Base-by-base conservation (phyloP, 2,888 invertebrate genomes). In the Neria commutata region DNA sequence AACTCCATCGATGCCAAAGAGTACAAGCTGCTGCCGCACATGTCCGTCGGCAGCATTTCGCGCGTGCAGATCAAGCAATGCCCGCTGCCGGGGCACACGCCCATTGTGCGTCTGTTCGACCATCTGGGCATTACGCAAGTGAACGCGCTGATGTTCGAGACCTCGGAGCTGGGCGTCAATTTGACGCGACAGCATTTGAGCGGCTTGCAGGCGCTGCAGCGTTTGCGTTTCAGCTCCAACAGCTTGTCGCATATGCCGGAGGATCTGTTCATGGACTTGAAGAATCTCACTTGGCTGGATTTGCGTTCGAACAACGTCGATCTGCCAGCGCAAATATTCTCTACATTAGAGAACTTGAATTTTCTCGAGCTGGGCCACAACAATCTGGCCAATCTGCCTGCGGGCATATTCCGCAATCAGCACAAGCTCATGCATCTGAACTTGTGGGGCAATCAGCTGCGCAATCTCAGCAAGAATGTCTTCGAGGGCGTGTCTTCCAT, bases 371-470 rank as follows among this genome's bases (percentile, higher is more conserved):
- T 91, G 68, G 88, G 87, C 49, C 84, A 85, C 70, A 91, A 91
- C 75, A 84, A 87, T 58, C 81, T 92, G 70, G 83, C 84, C 47
- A 81, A 84, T 68, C 82, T 91, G 70, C 85, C 87, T 33, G 82
- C 84, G 1, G 86, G 85, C 58, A 80, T 88, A 55, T 91, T 91
- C 75, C 83, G 84, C 33, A 86, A 87, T 75, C 83, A 88, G 67
- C 83, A 82, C 54, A 84, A 85, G 66, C 77, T 91, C 59, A 80
- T 82, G 55, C 83, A 86, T 49, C 80, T 92, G 53, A 88, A 89
- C 68, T 76, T 92, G 29, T 89, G 89, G 87, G 85, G 86, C 68
- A 92, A 91, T 74, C 85, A 86, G 67, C 81, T 92, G 56, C 85
- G 83, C 23, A 85, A 86, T 78, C 83, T 91, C 37, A 84, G 86